Conservation (phyloP, 2,888 invertebrate species). For the Acleris emargana region DNA sequence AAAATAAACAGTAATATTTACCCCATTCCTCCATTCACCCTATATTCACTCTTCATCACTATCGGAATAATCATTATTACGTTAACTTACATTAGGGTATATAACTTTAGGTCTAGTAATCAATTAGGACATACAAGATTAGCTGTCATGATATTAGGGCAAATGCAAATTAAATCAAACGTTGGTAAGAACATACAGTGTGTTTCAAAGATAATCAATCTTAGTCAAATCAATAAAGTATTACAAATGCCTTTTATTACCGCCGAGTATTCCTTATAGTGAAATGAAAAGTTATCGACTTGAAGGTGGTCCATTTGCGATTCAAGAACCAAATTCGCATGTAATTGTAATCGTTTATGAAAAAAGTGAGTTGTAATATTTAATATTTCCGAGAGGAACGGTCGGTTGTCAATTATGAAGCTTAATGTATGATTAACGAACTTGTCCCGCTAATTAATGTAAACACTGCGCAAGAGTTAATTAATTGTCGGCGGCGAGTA, state of each 20-base stretch:
- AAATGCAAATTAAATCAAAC: too few relatives aligned
- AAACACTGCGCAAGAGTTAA: constrained; percentile 76
- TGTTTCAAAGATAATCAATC: constrained; percentile 38
- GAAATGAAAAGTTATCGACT: constrained; percentile 46
- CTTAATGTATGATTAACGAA: constrained; percentile 71
- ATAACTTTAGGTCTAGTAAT: too few relatives aligned
- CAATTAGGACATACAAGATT: too few relatives aligned
- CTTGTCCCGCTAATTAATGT: constrained; percentile 75
- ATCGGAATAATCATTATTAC: too few relatives aligned
- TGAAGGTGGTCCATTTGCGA: constrained; percentile 22
- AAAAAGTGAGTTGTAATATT: constrained; percentile 26
- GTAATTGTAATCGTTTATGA: constrained; percentile 24
- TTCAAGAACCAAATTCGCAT: constrained; percentile 20
- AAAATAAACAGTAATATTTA: too few relatives aligned
- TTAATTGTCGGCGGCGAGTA: constrained; percentile 72
- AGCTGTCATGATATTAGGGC: too few relatives aligned
- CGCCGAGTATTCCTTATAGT: too few relatives aligned
- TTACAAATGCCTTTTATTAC: too few relatives aligned
- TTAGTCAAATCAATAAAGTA: constrained; percentile 41
- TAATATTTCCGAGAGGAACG: constrained; percentile 60
- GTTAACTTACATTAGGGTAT: too few relatives aligned
- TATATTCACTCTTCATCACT: too few relatives aligned
- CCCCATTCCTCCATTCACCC: too few relatives aligned
- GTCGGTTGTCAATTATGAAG: constrained; percentile 50
- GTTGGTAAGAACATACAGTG: too few relatives aligned